Percentiles rank a stretch among this genome's conserved stretches.
These are phyloP conservation scores for Percopsis omiscomaycus DNA, from an alignment of 2,797 vertebrate genomes.

Conservation along the genomic window DNA sequence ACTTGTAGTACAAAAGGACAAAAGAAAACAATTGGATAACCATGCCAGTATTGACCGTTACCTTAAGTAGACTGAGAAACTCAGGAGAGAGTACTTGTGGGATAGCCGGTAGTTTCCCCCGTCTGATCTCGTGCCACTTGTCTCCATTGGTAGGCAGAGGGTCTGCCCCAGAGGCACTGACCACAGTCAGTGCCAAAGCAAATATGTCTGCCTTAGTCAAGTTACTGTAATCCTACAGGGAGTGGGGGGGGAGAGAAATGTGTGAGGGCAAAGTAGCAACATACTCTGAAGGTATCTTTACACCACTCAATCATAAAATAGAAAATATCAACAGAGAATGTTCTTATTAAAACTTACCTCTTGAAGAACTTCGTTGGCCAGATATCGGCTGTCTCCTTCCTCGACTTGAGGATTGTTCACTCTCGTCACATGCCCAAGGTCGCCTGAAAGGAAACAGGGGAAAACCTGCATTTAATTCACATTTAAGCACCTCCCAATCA, in stretches of 20 bases:
- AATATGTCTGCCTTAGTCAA: conserved; percentile 81
- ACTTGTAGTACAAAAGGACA: background rate
- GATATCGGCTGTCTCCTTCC: conserved; percentile 94
- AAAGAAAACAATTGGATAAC: background rate
- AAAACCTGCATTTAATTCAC: background rate
- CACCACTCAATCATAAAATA: no score
- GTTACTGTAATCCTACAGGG: conserved; percentile 74
- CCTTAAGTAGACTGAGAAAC: conserved; percentile 88
- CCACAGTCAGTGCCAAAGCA: conserved; percentile 77
- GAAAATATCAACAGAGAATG: no score
- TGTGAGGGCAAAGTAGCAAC: background rate
- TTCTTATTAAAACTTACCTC: conserved; percentile 79
- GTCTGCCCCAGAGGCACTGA: conserved; percentile 84
- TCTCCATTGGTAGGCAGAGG: conserved; percentile 93
- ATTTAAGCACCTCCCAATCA: background rate
- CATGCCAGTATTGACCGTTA: conserved; percentile 48
- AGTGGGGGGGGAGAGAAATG: background rate
- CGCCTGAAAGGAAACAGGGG: conserved; percentile 77
- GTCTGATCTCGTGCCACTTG: conserved; percentile 94
- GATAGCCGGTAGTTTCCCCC: conserved; percentile 88
- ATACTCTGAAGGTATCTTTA: background rate
- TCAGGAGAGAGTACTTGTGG: conserved; percentile 93
- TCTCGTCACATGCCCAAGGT: conserved; percentile 95
- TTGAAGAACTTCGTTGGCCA: conserved; percentile 97
- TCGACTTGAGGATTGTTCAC: conserved; percentile 95